Percentiles rank a stretch among this genome's conserved stretches.
Conservation (phyloP, 1,140 invertebrate genomes). For the Araneus ventricosus region DNA sequence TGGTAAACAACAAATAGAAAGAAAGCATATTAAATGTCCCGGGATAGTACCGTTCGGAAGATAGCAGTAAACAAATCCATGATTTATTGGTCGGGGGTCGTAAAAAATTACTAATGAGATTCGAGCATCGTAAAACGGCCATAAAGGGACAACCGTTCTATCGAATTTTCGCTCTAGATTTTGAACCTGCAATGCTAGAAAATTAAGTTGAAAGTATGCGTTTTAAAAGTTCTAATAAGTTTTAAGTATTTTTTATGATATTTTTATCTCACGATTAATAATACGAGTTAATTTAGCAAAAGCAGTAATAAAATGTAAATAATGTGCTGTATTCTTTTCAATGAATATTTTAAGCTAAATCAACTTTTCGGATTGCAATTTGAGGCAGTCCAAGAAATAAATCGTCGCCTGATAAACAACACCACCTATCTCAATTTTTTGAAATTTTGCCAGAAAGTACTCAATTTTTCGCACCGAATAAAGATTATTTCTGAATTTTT, state of each 20-base stretch:
- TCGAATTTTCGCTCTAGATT: not conserved
- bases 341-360: too few species aligned
- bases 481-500: too few species aligned
- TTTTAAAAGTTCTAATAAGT: not conserved
- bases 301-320: too few species aligned
- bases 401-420: too few species aligned
- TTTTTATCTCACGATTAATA: not conserved
- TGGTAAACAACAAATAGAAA: not conserved
- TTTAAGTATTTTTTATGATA: not conserved
- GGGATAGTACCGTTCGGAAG: not conserved
- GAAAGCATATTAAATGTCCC: not conserved
- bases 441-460: too few species aligned
- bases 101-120: conserved; percentile 64
- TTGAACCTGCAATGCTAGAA: not conserved
- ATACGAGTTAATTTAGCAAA: too few species aligned
- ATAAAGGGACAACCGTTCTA: not conserved
- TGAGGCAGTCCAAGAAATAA: too few species aligned
- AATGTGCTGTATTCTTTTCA: too few species aligned
- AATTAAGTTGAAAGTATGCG: not conserved
- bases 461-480: too few species aligned
- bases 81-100: conserved; percentile 1
- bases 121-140: conserved; percentile 5
- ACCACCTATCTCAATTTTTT: too few species aligned
- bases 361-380: too few species aligned
- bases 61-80: conserved; percentile 40